These are phyloP conservation scores for Panagrolaimus sp. DNA, from an alignment of 1,140 invertebrate genomes.

Conservation along the genomic window DNA sequence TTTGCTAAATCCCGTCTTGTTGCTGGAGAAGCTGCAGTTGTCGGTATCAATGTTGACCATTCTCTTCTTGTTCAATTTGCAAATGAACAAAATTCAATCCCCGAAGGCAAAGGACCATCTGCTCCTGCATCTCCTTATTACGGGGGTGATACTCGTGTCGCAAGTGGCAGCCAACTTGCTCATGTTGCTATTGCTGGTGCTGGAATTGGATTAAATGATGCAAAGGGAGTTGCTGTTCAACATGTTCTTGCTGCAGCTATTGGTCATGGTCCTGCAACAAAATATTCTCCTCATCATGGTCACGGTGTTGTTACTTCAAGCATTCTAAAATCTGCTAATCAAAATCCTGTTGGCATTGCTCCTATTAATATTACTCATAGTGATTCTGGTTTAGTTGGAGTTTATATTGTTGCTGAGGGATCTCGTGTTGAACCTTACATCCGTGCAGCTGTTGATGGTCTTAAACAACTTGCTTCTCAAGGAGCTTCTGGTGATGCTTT, in stretches of 20 bases:
- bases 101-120: slow-evolving; percentile 29
- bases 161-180: slow-evolving; percentile 30
- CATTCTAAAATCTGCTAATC: slow-evolving; percentile 44
- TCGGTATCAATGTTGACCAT: slow-evolving; percentile 57
- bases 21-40: slow-evolving; percentile 44
- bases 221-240: slow-evolving; percentile 51
- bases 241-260: slow-evolving; percentile 46
- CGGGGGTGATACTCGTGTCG: slow-evolving; percentile 47
- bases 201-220: slow-evolving; percentile 46
- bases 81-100: slow-evolving; percentile 30
- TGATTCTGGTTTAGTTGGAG: slow-evolving; percentile 49
- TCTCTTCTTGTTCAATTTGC: slow-evolving; percentile 48
- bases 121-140: slow-evolving; percentile 42
- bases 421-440: slow-evolving; percentile 29
- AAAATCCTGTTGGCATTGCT: slow-evolving; percentile 35
- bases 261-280: slow-evolving; percentile 34
- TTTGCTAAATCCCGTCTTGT: slow-evolving; percentile 45
- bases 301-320: slow-evolving; percentile 34
- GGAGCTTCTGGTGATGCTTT: slow-evolving; percentile 33
- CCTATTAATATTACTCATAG: slow-evolving; percentile 46
- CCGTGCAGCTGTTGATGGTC: slow-evolving; percentile 41
- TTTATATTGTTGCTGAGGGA: slow-evolving; percentile 51
- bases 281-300: slow-evolving; percentile 32
- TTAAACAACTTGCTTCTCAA: slow-evolving; percentile 37
- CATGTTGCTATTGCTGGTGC: slow-evolving; percentile 55